Percentiles rank a stretch among this genome's conserved stretches.
These are phyloP conservation scores for Paragorgia papillata DNA, from an alignment of 92 coral and sea anemone genomes.

Conservation along the genomic window DNA sequence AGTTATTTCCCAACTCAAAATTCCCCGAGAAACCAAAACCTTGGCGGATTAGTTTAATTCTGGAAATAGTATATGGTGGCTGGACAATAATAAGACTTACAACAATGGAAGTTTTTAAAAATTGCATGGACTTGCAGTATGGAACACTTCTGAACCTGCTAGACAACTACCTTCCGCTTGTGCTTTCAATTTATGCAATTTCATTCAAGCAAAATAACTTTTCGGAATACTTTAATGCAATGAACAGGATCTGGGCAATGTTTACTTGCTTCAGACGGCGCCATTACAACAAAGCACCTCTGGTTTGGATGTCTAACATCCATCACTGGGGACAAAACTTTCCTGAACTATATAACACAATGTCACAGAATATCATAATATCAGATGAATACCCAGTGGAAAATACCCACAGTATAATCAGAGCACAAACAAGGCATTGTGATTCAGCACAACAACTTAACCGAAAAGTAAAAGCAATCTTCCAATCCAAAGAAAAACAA, in stretches of 20 bases:
- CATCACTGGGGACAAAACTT: constrained; percentile 58
- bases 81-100: constrained; percentile 42
- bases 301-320: constrained; percentile 61
- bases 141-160: constrained; percentile 13
- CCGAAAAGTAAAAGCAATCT: too few relatives aligned
- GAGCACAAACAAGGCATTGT: too few relatives aligned
- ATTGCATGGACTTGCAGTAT: constrained; percentile 20
- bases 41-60: constrained; percentile 17
- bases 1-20: constrained; percentile 29
- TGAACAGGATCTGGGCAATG: constrained; percentile 52
- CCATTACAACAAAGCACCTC: constrained; percentile 52
- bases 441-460: too few relatives aligned
- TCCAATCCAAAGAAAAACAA: too few relatives aligned
- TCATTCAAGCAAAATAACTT: constrained; percentile 51
- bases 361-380: too few relatives aligned
- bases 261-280: constrained; percentile 41
- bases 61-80: constrained; percentile 44
- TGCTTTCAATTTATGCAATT: constrained; percentile 33
- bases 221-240: constrained; percentile 35
- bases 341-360: too few relatives aligned
- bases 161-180: constrained; percentile 19
- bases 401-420: too few relatives aligned
- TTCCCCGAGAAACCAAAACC: constrained; percentile 3
- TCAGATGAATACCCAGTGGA: too few relatives aligned
- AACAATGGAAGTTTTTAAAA: background rate